phyloP scores from a whole-genome alignment of 1,140 invertebrate species.

The Oppia nitens region DNA sequence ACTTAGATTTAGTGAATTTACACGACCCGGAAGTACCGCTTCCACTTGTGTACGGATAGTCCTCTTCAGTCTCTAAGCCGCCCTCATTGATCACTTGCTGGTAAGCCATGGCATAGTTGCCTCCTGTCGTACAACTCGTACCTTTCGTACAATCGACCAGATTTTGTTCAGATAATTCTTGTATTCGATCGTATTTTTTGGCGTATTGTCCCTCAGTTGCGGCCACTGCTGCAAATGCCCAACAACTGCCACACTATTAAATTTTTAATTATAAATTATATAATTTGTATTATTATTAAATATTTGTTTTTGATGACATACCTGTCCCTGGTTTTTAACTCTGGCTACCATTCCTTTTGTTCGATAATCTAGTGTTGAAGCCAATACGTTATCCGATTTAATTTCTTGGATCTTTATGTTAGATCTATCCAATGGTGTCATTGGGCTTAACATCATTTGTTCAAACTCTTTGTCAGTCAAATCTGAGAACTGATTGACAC shows the following conservation, averaged over 20 bases:
- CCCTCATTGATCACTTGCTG: slow-evolving; percentile 30
- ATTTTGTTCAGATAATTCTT: slow-evolving; percentile 91
- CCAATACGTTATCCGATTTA: slow-evolving; percentile 42
- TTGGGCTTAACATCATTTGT: too few species aligned
- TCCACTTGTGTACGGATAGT: slow-evolving; percentile 29
- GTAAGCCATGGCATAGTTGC: slow-evolving; percentile 81
- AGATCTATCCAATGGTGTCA: too few species aligned
- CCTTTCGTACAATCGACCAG: slow-evolving; percentile 90
- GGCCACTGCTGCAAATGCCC: slow-evolving; percentile 24
- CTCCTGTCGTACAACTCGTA: slow-evolving; percentile 86
- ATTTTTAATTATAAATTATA: too few species aligned
- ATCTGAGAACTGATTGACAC: slow-evolving; percentile 10
- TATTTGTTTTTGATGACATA: too few species aligned
- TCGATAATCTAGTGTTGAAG: slow-evolving; percentile 64
- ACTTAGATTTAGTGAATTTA: slow-evolving; percentile 43
- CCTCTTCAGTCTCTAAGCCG: slow-evolving; percentile 35
- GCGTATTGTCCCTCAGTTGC: slow-evolving; percentile 18
- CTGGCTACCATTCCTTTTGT: slow-evolving; percentile 72
- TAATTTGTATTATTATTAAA: too few species aligned
- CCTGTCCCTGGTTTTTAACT: slow-evolving; percentile 87
- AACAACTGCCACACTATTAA: slow-evolving; percentile 58
- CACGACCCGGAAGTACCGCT: slow-evolving; percentile 35
- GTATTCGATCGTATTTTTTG: slow-evolving; percentile 41
- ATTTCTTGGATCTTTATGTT: slow-evolving; percentile 29
- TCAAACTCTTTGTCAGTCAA: slow-evolving; percentile 45